Evolutionary conservation across 2,113 vertebrate species (phyloP).

Genomic region (Mandrillus leucophaeus): DNA sequence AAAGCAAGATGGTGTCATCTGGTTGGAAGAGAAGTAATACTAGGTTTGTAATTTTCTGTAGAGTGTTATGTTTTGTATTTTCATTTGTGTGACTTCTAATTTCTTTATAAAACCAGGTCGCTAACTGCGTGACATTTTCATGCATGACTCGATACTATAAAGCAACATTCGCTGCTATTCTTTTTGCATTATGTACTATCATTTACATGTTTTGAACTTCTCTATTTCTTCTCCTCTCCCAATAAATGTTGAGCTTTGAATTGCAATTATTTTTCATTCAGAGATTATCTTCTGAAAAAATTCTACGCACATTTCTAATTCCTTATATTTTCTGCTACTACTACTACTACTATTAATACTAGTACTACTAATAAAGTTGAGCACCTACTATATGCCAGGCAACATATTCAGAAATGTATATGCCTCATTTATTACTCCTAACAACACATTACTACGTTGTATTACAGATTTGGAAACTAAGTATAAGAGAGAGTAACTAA

Average conservation of each 20-base stretch:
- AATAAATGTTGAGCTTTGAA: background rate
- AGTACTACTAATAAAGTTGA: accelerated
- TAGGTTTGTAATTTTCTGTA: background rate
- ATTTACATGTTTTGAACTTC: background rate
- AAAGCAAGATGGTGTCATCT: background rate
- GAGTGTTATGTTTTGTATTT: background rate
- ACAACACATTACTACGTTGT: accelerated
- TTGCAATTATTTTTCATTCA: background rate
- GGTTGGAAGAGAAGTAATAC: background rate
- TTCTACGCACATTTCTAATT: background rate
- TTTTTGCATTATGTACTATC: too few species aligned
- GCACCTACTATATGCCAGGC: accelerated
- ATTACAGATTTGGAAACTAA: background rate
- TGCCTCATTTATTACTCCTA: accelerated
- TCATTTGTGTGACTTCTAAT: background rate
- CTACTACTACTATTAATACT: background rate
- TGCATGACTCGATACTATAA: too few species aligned
- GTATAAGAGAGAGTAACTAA: background rate
- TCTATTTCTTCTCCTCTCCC: background rate
- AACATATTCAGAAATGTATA: accelerated
- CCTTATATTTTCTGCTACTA: background rate
- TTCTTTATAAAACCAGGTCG: background rate
- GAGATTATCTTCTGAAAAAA: background rate
- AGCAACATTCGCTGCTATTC: too few species aligned
- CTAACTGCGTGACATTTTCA: background rate